Evolutionary conservation across 1,140 invertebrate species (phyloP).

Genomic region (Drosophila leontia): DNA sequence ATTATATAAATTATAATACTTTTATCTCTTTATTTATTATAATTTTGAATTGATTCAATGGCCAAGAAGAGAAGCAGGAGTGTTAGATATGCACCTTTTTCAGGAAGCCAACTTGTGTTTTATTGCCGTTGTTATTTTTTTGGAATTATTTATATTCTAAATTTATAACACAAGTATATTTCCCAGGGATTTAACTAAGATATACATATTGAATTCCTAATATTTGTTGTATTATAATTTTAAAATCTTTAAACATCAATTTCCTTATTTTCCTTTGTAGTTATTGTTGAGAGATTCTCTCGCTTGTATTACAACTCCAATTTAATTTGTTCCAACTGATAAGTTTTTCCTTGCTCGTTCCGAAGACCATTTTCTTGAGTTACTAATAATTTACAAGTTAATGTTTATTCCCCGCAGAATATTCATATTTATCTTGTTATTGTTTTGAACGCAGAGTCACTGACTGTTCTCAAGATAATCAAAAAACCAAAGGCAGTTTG

Average conservation of each 20-base stretch:
- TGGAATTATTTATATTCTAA: neutral
- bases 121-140: neutral
- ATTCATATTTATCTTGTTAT: constrained; percentile 25
- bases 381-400: neutral
- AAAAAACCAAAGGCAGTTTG: neutral
- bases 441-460: constrained; percentile 17
- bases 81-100: neutral
- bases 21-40: neutral
- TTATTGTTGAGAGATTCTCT: neutral
- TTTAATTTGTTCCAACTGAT: constrained; percentile 6
- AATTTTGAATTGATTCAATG: neutral
- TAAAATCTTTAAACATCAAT: neutral
- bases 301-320: constrained; percentile 1
- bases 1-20: neutral
- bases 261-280: neutral
- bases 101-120: neutral
- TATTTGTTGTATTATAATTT: neutral
- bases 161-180: neutral
- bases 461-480: constrained; percentile 10
- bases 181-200: neutral
- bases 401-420: neutral
- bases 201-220: too few relatives aligned
- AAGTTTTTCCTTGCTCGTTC: neutral
- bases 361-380: neutral
- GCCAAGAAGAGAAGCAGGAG: neutral